Conservation (phyloP, 2,888 invertebrate genomes). For the Apodemia hepburni region DNA sequence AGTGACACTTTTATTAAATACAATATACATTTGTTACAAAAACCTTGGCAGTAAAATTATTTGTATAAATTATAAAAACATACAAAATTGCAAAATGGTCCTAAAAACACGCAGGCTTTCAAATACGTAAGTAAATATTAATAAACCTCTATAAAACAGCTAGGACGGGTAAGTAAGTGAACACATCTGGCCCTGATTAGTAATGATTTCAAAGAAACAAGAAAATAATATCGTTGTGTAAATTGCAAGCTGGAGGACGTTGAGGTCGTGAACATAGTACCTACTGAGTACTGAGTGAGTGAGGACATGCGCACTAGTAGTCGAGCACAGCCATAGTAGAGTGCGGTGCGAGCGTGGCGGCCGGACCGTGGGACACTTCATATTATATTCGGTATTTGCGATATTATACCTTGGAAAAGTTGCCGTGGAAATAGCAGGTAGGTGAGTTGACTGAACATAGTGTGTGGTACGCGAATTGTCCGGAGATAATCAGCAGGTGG, state of each 20-base stretch:
- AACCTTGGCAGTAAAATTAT: too few relatives aligned
- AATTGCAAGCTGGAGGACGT: background rate
- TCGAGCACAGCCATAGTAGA: conserved; percentile 3
- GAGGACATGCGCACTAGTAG: conserved; percentile 29
- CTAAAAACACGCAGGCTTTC: background rate
- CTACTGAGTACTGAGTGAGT: conserved; percentile 6
- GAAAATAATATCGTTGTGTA: background rate
- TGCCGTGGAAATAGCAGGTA: background rate
- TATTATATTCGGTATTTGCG: background rate
- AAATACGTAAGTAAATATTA: background rate
- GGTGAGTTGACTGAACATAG: background rate
- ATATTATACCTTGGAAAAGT: background rate
- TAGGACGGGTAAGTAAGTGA: background rate
- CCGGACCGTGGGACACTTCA: background rate
- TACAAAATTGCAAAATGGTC: background rate
- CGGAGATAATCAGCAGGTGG: background rate
- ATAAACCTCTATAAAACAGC: background rate
- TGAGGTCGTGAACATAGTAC: background rate
- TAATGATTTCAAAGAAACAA: background rate
- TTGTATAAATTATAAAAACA: too few relatives aligned
- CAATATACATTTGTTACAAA: too few relatives aligned
- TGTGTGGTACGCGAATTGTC: background rate
- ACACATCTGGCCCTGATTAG: background rate
- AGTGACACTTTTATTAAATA: too few relatives aligned
- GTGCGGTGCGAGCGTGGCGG: conserved; percentile 1